These are phyloP conservation scores for Pocillopora damicornis DNA, from an alignment of 64 coral and sea anemone genomes.

Conservation along the genomic window DNA sequence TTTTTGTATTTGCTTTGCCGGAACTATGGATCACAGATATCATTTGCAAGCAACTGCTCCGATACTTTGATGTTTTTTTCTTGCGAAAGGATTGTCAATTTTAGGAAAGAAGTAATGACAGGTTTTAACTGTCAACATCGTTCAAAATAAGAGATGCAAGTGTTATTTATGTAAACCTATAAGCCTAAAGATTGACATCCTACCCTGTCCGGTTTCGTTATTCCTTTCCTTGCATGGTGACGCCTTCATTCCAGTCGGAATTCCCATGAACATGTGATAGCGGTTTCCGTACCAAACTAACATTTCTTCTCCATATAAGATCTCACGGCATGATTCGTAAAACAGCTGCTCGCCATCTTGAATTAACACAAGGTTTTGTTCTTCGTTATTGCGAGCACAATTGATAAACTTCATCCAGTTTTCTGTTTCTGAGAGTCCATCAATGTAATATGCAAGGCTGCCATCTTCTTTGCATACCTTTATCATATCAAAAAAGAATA, in stretches of 20 bases:
- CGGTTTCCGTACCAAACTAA: conserved; percentile 82
- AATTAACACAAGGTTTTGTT: conserved; percentile 67
- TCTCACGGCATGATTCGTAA: conserved; percentile 71
- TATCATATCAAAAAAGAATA: not conserved
- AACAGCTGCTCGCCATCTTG: conserved; percentile 77
- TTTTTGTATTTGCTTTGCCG: too few species aligned
- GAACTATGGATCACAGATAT: too few species aligned
- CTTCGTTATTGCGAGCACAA: conserved; percentile 63
- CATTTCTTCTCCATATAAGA: conserved; percentile 73
- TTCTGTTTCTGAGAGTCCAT: conserved; percentile 55
- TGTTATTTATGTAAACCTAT: not conserved
- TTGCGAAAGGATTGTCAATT: too few species aligned
- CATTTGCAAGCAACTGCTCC: too few species aligned
- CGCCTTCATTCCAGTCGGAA: conserved; percentile 66
- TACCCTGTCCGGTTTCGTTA: conserved; percentile 42
- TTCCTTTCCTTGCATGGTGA: not conserved
- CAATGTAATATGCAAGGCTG: conserved; percentile 64
- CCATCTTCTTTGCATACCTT: conserved; percentile 75
- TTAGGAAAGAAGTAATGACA: too few species aligned
- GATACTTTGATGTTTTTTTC: too few species aligned
- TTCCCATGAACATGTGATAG: conserved; percentile 88
- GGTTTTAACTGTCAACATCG: too few species aligned
- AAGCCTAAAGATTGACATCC: not conserved
- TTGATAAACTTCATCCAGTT: conserved; percentile 93
- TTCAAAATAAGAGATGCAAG: not conserved